phyloP scores from a whole-genome alignment of 2,888 invertebrate species.

The Athalia cordata region DNA sequence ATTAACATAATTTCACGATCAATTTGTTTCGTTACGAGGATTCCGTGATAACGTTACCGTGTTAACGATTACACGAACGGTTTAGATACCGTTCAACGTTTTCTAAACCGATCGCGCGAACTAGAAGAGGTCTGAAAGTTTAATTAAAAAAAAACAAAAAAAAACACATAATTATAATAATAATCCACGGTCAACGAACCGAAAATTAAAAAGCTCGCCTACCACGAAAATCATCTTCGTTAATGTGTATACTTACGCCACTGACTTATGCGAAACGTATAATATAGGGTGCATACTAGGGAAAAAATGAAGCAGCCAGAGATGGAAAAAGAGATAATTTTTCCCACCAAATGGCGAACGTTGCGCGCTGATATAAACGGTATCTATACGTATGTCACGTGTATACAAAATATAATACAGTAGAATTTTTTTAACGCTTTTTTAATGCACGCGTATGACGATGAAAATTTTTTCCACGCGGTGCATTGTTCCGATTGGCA shows the following conservation, averaged over 20 bases:
- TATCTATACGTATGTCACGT: constrained; percentile 12
- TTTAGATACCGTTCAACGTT: neutral
- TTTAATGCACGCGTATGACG: constrained; percentile 9
- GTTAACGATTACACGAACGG: constrained; percentile 18
- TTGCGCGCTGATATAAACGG: neutral
- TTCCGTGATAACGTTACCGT: neutral
- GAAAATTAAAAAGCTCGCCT: too few relatives aligned
- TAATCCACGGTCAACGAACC: too few relatives aligned
- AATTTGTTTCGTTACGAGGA: constrained; percentile 9
- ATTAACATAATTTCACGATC: constrained; percentile 22
- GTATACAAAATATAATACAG: neutral
- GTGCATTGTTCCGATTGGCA: neutral
- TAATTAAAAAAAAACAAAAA: too few relatives aligned
- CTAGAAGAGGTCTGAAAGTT: too few relatives aligned
- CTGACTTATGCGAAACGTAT: neutral
- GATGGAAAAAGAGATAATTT: constrained; percentile 5
- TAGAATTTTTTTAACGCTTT: constrained; percentile 18
- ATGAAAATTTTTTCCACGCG: neutral
- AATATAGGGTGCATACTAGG: neutral
- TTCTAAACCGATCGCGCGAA: too few relatives aligned
- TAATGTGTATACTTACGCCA: too few relatives aligned
- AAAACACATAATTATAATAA: too few relatives aligned
- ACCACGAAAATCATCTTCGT: too few relatives aligned
- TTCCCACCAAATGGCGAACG: constrained; percentile 28
- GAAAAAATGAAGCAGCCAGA: neutral